Percentiles rank a stretch among this genome's conserved stretches.
Evolutionary conservation across 2,888 invertebrate genomes (phyloP).

Genomic region (Busseola fusca): DNA sequence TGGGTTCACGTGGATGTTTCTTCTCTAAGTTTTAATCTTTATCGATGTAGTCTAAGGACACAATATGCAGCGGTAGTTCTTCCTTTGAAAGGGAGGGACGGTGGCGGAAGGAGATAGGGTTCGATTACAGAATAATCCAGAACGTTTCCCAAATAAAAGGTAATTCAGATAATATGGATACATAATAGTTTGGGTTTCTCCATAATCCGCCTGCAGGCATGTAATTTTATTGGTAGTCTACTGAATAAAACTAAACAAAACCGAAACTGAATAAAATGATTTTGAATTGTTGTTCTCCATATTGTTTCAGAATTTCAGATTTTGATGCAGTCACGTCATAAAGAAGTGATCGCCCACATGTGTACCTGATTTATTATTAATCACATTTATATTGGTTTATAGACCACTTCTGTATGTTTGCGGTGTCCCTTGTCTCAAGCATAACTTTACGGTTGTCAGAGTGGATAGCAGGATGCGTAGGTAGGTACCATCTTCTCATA

Average conservation of each 20-base stretch:
- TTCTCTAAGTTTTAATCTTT: not conserved
- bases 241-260: no score
- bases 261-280: no score
- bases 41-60: not conserved
- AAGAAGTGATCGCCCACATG: not conserved
- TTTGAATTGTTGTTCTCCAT: not conserved
- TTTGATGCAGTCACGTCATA: no score
- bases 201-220: no score
- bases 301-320: not conserved
- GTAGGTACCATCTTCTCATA: not conserved
- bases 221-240: no score
- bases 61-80: not conserved
- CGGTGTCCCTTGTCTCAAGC: not conserved
- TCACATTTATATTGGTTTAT: conserved; percentile 8
- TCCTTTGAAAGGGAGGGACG: no score
- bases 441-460: conserved; percentile 5
- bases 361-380: conserved; percentile 1
- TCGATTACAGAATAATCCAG: not conserved
- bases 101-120: no score
- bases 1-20: not conserved
- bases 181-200: no score
- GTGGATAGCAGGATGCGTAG: conserved; percentile 1
- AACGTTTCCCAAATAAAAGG: not conserved
- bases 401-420: conserved; percentile 6
- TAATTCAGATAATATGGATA: no score